Base-by-base conservation (phyloP, 2,113 vertebrate genomes). In the Philantomba maxwellii region DNA sequence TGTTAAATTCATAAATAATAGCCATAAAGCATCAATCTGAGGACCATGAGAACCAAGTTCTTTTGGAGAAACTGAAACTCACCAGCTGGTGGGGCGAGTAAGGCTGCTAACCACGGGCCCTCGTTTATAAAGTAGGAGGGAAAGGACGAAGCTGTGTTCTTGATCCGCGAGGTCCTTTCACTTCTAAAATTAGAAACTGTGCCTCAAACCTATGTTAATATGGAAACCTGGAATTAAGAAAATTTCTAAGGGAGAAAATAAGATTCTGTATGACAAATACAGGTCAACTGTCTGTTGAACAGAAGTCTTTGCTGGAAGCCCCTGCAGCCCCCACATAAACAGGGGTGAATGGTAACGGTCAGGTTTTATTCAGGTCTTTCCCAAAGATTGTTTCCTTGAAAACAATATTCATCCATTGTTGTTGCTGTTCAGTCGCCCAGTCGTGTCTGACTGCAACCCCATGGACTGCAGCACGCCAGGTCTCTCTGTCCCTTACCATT, bases 391-490 rank as follows among this genome's bases (percentile, higher is more conserved):
- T 10, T 89, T 43, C 28, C 81, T 58, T 53, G 66, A 45, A 91
- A 81, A 62, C 0, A 62, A n/a, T 49, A 78, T 70, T 17, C 19
- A 89, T 36, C 47, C 39, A 57, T 2, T 70, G n/a, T 11, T 70
- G 19, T 70, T 39, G 64, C 21, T 23, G 66, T 25, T 73, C 36
- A 12, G 1, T 73, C 4, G 1, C n/a, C 36, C 36, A 39, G n/a
- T 73, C 5, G 0, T 23, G n/a, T 70, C 5, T 0, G 9, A 70
- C n/a, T 70, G 66, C 64, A 70, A 12, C 19, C n/a, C 19, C n/a
- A 73, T 25, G 66, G 36, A 23, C 19, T 6, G 10, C 36, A 73
- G 25, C 19, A 73, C 0, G 0, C 36, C 19, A 25, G 10, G 36
- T 73, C 36, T 73, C 66, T 25, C 66, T 23, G 10, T 39, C 19